Evolutionary conservation across 2,113 vertebrate genomes (phyloP), one percentile per base, ranked within the genome.

Genomic region (Micronycteris hirsuta): DNA sequence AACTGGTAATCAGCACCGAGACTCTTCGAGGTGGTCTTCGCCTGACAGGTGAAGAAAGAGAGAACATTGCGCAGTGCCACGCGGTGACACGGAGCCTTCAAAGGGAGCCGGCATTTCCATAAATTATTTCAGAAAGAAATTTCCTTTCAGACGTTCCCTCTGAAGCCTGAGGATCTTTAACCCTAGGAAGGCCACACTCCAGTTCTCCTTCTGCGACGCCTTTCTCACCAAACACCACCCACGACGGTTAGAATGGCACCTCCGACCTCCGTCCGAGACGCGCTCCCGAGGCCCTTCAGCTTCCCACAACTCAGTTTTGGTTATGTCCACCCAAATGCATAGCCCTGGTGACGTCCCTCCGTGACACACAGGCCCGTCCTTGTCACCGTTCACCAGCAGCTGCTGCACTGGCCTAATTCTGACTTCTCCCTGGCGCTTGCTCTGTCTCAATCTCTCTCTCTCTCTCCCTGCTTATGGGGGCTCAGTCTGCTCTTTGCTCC

Each of bases 41-140:
- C 97, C 98, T 99, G 98, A 99, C 99, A 99, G 98, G 98, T 99
- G 98, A 99, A 99, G 98, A 98, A 98, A 99, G 98, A 98, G 98
- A 98, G 98, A 98, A 98, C 98, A 98, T 96, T 97, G 98, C 98
- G 89, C 97, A 97, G 98, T 98, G 98, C 98, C 98, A 98, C 96
- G 96, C 98, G 96, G 98, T 98, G 99, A 99, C 98, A 99, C 98
- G 98, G 98, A 99, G 97, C 98, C 98, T 98, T 99, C 98, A 98
- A 98, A 98, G 98, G 97, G 98, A 98, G 98, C 97, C 98, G 22
- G 98, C 98, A 98, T 99, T 98, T 99, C 98, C 98, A 99, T 98
- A 99, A 98, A 99, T 98, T 99, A 98, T 98, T 98, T 98, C 98
- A 98, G 98, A 98, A 96, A 98, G 98, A 98, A 98, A 98, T 98